Conservation (phyloP, 2,797 vertebrate genomes). For the Psittacula echo region DNA sequence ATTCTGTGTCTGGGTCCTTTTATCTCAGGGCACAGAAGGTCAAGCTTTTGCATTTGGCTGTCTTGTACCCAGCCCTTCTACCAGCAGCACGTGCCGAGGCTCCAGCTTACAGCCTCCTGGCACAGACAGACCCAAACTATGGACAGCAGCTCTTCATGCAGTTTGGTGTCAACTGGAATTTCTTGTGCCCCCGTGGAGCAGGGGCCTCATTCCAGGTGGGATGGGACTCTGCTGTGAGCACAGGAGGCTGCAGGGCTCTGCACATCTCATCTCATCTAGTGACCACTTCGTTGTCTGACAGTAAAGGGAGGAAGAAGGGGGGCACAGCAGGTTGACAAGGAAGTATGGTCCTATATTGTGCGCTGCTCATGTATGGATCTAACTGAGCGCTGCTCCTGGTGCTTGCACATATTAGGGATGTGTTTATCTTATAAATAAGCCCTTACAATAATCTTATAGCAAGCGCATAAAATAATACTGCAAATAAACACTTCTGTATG, state of each 20-base stretch:
- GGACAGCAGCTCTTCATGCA: neutral
- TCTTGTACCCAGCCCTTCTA: neutral
- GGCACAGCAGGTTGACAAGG: neutral
- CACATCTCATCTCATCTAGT: neutral
- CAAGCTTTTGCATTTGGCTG: neutral
- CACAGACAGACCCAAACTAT: accelerated
- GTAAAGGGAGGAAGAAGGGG: neutral
- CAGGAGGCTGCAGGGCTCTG: neutral
- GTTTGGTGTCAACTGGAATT: neutral
- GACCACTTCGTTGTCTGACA: neutral
- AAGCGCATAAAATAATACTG: neutral
- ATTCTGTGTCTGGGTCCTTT: neutral
- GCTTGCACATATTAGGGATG: neutral
- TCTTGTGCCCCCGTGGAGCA: neutral
- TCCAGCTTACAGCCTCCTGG: neutral
- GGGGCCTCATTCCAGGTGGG: neutral
- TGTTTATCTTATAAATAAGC: neutral
- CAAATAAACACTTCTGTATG: neutral
- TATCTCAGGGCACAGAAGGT: neutral
- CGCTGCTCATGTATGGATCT: neutral
- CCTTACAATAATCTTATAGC: neutral
- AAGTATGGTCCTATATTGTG: neutral
- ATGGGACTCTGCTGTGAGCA: neutral
- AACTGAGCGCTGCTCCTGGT: neutral
- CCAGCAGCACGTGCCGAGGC: accelerated